phyloP scores from a whole-genome alignment of 2,113 vertebrate genomes.

The Ptilonorhynchus violaceus region DNA sequence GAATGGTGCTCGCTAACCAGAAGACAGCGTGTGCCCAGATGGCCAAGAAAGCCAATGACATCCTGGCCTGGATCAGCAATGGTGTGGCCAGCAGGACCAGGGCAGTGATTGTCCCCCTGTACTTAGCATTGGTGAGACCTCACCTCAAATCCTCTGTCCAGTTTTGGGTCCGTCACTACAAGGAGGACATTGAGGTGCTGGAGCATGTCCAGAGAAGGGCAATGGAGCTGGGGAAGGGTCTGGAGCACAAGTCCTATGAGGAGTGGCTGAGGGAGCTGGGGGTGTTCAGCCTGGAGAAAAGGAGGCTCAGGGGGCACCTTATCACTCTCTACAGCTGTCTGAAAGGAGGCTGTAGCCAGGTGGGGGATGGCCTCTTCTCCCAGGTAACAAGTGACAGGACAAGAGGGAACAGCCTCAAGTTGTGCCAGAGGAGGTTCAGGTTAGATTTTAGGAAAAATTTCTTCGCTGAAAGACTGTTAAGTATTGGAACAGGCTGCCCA shows the following conservation, averaged over 20 bases:
- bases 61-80: background rate
- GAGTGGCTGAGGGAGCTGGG: background rate
- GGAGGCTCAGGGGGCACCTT: background rate
- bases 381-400: rapidly evolving
- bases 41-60: background rate
- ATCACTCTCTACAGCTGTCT: background rate
- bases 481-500: background rate
- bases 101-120: rapidly evolving
- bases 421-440: background rate
- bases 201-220: rapidly evolving
- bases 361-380: background rate
- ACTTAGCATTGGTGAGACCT: rapidly evolving
- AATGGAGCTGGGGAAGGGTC: rapidly evolving
- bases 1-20: background rate
- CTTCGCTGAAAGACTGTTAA: background rate
- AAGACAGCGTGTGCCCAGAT: background rate
- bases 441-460: background rate
- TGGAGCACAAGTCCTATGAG: background rate
- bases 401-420: background rate
- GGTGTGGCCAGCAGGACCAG: background rate
- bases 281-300: background rate
- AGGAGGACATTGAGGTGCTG: background rate
- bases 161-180: background rate
- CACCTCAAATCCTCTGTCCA: rapidly evolving
- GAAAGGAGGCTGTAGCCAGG: background rate